These are phyloP conservation scores for Crossocerus cetratus DNA, from an alignment of 2,888 invertebrate genomes.

Conservation along the genomic window DNA sequence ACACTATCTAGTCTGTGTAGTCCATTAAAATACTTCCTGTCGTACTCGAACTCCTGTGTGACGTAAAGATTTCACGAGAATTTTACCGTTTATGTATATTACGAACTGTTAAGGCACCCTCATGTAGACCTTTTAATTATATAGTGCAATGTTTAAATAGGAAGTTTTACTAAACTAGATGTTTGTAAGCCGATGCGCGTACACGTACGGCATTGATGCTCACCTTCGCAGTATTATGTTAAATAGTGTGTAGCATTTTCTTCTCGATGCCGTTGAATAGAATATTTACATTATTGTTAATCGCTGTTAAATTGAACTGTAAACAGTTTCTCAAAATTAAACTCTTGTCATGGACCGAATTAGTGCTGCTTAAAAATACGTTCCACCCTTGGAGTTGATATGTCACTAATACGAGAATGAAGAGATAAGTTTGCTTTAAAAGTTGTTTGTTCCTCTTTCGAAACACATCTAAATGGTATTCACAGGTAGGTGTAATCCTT, in stretches of 20 bases:
- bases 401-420: slow-evolving; percentile 42
- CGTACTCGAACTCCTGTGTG: slow-evolving; percentile 23
- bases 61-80: slow-evolving; percentile 16
- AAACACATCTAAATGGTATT: slow-evolving; percentile 46
- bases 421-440: slow-evolving; percentile 46
- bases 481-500: slow-evolving; percentile 72
- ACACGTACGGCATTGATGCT: background rate
- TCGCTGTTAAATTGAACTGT: slow-evolving; percentile 43
- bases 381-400: slow-evolving; percentile 74
- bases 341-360: slow-evolving; percentile 51
- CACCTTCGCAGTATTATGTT: slow-evolving; percentile 28
- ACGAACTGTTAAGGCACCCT: slow-evolving; percentile 24
- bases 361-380: slow-evolving; percentile 66
- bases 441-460: slow-evolving; percentile 57
- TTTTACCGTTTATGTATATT: slow-evolving; percentile 16
- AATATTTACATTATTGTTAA: slow-evolving; percentile 40
- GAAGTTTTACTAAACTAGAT: slow-evolving; percentile 18
- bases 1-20: slow-evolving; percentile 24
- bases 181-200: slow-evolving; percentile 1
- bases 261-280: slow-evolving; percentile 24
- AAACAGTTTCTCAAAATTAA: slow-evolving; percentile 44
- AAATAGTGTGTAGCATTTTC: slow-evolving; percentile 27
- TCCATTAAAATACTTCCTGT: slow-evolving; percentile 24
- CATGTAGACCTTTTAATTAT: slow-evolving; percentile 22
- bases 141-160: slow-evolving; percentile 17